A percentile compares a stretch with the other conserved stretches of the same genome.
These are phyloP conservation scores for Nomada goodeniana DNA, from an alignment of 2,888 invertebrate genomes.

Conservation along the genomic window DNA sequence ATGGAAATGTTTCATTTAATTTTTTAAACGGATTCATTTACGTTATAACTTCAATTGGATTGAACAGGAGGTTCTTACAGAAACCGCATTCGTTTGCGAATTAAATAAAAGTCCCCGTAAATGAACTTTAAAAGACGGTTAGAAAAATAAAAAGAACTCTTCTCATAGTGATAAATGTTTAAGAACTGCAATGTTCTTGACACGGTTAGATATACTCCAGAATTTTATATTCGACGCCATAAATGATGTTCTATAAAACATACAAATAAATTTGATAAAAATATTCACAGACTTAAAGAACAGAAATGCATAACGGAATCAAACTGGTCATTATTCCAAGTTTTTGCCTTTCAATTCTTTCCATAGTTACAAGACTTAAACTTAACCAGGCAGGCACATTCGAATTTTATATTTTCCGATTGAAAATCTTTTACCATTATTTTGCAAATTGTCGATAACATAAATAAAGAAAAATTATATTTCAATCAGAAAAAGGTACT, in stretches of 20 bases:
- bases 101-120: not conserved
- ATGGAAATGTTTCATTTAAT: not conserved
- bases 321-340: not conserved
- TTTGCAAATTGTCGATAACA: not conserved
- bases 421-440: not conserved
- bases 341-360: not conserved
- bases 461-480: not conserved
- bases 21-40: not conserved
- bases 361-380: not conserved
- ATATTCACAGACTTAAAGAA: not conserved
- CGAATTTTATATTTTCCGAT: not conserved
- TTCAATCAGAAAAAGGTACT: not conserved
- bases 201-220: not conserved
- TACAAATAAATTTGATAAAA: not conserved
- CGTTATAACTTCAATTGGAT: not conserved
- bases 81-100: not conserved
- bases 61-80: not conserved
- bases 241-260: not conserved
- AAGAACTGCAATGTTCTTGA: conserved; percentile 6
- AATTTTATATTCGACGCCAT: not conserved
- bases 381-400: conserved; percentile 12
- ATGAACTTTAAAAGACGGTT: not conserved
- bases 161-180: not conserved
- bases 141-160: not conserved
- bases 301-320: not conserved